phyloP scores from a whole-genome alignment of 2,113 vertebrate genomes.

The Mobula hypostoma region DNA sequence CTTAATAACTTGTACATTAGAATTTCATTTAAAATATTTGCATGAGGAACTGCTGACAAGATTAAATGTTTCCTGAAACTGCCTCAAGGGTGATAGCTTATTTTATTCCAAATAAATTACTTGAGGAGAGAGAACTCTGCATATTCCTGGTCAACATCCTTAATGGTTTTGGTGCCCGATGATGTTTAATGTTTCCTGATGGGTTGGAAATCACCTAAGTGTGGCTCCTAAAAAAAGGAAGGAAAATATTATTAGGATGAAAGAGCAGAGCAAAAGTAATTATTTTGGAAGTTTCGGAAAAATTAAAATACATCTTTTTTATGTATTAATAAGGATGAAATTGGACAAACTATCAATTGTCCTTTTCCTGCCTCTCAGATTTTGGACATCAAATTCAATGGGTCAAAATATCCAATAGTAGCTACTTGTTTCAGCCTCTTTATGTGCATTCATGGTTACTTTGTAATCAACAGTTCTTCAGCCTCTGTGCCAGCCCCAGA shows the following conservation, averaged over 20 bases:
- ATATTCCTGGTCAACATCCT: background rate
- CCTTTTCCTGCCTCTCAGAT: background rate
- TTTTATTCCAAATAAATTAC: background rate
- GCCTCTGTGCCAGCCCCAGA: no score
- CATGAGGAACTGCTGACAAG: background rate
- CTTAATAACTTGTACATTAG: conserved; percentile 1
- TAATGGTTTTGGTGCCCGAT: background rate
- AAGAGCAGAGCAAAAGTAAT: background rate
- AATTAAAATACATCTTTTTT: background rate
- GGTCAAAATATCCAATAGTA: background rate
- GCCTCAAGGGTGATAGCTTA: background rate
- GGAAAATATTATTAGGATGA: background rate
- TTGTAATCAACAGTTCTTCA: background rate
- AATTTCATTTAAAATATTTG: conserved; percentile 9
- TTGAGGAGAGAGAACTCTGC: background rate
- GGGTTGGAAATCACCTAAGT: conserved; percentile 7
- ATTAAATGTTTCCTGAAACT: background rate
- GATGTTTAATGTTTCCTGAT: conserved; percentile 24
- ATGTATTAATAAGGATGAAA: background rate
- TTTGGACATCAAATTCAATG: background rate
- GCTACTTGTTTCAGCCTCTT: background rate
- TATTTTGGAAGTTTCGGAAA: background rate
- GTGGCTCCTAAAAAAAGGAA: background rate
- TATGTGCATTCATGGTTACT: background rate
- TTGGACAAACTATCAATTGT: background rate